Base-by-base conservation (phyloP, 2,888 invertebrate species). In the Drosophila diplacantha region DNA sequence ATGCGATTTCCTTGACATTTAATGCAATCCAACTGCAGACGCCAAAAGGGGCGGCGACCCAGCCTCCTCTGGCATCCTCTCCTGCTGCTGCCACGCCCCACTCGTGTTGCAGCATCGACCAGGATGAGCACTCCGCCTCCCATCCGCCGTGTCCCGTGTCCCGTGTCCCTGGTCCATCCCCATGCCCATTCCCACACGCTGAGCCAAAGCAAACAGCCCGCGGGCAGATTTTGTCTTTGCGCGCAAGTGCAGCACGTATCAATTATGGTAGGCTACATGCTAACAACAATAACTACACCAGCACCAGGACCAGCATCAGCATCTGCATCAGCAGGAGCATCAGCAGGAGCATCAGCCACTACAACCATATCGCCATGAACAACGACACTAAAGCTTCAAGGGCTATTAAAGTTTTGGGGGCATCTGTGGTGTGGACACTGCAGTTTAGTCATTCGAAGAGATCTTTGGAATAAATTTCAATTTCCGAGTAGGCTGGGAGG, bases 1-100 rank as follows among this genome's bases (percentile, higher is more conserved):
- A 84, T 81, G 72, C 82, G 81, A 72, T 84, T 81, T 84, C 71
- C 81, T 78, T 81, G 84, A 83, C 84, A 81, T 81, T 82, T 80
- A 66, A 73, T 82, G 74, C 79, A 81, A 69, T 75, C 64, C 82
- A 79, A 83, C 79, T 58, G 66, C 74, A 65, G 76, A 78, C 67
- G 73, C 79, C 70, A 62, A 70, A 56, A 66, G 69, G 74, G 83
- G 74, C 84, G 73, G 75, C 39, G 52, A 37, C 16, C 26, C 26
- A n/a, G 46, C 32, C 32, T 41, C 26, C 34, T 32, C 14, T 26
- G 32, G 34, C 58, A 31, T 49, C 53, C 47, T 47, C 26, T 54
- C 18, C 47, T 24, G 60, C 57, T 31, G 38, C 29, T 29, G 60
- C 53, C 76, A 84, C 79, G 84, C 84, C 84, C 78, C 64, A 72